These are phyloP conservation scores for Acholoe squamosa DNA, from an alignment of 2,888 invertebrate genomes.

Conservation along the genomic window DNA sequence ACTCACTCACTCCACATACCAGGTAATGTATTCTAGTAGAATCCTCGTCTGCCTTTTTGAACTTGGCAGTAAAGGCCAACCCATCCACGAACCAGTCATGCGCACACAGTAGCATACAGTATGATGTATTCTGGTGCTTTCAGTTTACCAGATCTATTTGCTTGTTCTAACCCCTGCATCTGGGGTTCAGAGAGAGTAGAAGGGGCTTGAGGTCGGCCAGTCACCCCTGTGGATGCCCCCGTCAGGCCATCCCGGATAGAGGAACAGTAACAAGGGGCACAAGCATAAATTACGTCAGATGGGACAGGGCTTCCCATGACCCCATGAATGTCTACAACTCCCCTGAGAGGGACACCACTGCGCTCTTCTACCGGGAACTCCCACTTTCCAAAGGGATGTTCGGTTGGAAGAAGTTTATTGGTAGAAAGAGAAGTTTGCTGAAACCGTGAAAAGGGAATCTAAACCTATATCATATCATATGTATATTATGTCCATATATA, in stretches of 20 bases:
- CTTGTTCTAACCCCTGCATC: not conserved
- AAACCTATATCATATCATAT: too few species aligned
- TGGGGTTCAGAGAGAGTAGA: not conserved
- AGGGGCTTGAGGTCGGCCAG: not conserved
- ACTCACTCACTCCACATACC: too few species aligned
- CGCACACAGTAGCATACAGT: not conserved
- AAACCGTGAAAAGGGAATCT: too few species aligned
- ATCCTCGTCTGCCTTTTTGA: too few species aligned
- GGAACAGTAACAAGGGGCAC: not conserved
- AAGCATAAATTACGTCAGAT: not conserved
- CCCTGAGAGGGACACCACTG: not conserved
- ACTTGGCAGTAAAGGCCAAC: too few species aligned
- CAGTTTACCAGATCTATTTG: slow-evolving; percentile 35
- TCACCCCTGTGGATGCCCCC: not conserved
- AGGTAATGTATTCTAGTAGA: too few species aligned
- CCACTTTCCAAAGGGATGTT: too few species aligned
- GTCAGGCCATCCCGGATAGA: not conserved
- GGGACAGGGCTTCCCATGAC: not conserved
- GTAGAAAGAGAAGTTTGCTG: too few species aligned
- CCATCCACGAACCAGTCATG: not conserved
- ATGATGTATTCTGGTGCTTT: slow-evolving; percentile 14
- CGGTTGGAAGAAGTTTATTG: too few species aligned
- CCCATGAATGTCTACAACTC: slow-evolving; percentile 50
- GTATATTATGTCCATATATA: too few species aligned
- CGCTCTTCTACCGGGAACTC: not conserved